Conservation (phyloP, 2,888 invertebrate genomes). For the Chirona hameri region DNA sequence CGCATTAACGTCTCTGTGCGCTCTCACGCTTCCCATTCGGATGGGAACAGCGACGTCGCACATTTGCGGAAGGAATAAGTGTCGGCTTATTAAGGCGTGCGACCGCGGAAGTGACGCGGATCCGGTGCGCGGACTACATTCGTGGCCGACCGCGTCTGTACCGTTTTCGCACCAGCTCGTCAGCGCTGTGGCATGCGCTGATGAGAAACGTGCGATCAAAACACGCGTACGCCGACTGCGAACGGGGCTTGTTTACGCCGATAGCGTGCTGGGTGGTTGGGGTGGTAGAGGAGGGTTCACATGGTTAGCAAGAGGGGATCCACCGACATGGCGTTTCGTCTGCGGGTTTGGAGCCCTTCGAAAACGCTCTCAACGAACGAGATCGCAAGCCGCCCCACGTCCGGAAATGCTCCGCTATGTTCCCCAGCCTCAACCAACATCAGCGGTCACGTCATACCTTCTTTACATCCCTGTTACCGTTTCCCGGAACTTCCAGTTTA, state of each 20-base stretch:
- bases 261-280: too few species aligned
- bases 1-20: neutral
- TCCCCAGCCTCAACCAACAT: too few species aligned
- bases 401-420: too few species aligned
- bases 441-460: too few species aligned
- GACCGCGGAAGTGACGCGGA: neutral
- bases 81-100: constrained; percentile 2
- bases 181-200: neutral
- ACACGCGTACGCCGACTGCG: neutral
- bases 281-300: too few species aligned
- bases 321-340: too few species aligned
- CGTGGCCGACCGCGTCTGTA: neutral
- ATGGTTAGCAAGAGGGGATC: too few species aligned
- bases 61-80: constrained; percentile 24
- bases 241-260: neutral
- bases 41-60: neutral
- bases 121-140: neutral
- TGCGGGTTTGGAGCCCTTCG: too few species aligned
- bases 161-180: neutral
- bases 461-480: too few species aligned
- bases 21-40: neutral
- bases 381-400: too few species aligned
- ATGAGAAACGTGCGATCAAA: neutral
- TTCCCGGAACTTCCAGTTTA: too few species aligned
- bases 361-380: too few species aligned